These are phyloP conservation scores for Patella pellucida DNA, from an alignment of 2,888 invertebrate species.

Conservation along the genomic window DNA sequence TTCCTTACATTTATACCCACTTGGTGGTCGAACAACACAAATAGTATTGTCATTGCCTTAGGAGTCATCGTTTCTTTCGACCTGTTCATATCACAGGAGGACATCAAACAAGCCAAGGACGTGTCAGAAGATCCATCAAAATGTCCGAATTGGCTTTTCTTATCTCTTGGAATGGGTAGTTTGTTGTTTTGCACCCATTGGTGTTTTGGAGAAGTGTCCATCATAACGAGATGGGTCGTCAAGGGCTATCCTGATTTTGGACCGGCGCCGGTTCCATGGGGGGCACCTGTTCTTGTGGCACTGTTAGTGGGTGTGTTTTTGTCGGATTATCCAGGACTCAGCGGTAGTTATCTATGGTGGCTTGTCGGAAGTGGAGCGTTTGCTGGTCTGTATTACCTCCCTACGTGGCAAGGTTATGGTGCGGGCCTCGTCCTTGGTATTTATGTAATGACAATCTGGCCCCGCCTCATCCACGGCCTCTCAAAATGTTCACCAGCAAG, in stretches of 20 bases:
- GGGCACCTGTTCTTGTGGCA: conserved; percentile 55
- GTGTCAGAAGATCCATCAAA: conserved; percentile 1
- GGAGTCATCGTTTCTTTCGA: conserved; percentile 61
- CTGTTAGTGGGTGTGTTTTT: conserved; percentile 52
- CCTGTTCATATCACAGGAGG: conserved; percentile 50
- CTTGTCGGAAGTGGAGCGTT: conserved; percentile 50
- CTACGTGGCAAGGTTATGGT: conserved; percentile 62
- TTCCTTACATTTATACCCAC: conserved; percentile 67
- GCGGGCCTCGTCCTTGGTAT: conserved; percentile 65
- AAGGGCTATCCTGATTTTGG: conserved; percentile 65
- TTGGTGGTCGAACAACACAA: conserved; percentile 65
- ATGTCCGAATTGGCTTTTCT: conserved; percentile 51
- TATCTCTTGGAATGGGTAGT: conserved; percentile 66
- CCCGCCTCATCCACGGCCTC: conserved; percentile 58
- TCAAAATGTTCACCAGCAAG: conserved; percentile 60
- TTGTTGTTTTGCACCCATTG: conserved; percentile 66
- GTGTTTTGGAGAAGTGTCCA: conserved; percentile 69
- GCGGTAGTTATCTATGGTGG: conserved; percentile 60
- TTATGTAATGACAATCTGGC: conserved; percentile 68
- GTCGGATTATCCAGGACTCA: conserved; percentile 45
- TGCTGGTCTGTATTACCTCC: conserved; percentile 58
- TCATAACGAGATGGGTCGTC: conserved; percentile 68
- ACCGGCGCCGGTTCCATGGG: conserved; percentile 68
- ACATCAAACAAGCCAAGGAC: conserved; percentile 13
- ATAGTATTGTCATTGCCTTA: conserved; percentile 63